Conservation (phyloP, 2,113 vertebrate genomes). For the Dicaeum eximium region DNA sequence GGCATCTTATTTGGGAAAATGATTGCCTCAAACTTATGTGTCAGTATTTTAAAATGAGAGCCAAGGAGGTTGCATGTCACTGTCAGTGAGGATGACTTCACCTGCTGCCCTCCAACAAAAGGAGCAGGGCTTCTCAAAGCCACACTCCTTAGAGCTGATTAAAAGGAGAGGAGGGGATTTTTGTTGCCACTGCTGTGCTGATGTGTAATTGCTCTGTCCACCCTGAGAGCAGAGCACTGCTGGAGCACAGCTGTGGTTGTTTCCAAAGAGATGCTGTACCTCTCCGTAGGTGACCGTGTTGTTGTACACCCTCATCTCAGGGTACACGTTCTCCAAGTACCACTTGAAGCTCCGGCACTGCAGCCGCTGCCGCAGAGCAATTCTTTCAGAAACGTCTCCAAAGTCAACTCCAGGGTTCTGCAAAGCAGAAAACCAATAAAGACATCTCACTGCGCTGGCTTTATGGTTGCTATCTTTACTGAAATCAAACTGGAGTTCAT, state of each 20-base stretch:
- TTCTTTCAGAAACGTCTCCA: constrained; percentile 91
- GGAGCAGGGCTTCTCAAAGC: neutral
- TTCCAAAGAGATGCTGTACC: constrained; percentile 71
- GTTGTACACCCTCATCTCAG: constrained; percentile 96
- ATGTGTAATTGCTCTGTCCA: neutral
- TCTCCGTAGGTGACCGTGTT: constrained; percentile 97
- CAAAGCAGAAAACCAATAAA: neutral
- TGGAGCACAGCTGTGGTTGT: neutral
- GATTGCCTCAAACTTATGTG: neutral
- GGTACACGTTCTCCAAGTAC: constrained; percentile 97
- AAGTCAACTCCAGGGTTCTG: constrained; percentile 97
- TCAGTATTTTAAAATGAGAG: neutral
- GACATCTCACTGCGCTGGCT: neutral
- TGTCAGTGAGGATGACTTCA: neutral
- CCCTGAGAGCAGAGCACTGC: neutral
- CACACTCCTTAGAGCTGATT: neutral
- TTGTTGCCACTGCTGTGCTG: neutral
- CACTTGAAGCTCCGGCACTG: constrained; percentile 94
- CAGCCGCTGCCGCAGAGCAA: constrained; percentile 87
- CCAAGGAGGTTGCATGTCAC: neutral
- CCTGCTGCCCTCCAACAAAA: neutral
- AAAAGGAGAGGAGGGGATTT: neutral
- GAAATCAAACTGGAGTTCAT: neutral
- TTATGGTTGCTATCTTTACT: neutral
- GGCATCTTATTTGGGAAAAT: neutral